phyloP scores from a whole-genome alignment of 2,888 invertebrate genomes.

The Allophyes oxyacanthae region DNA sequence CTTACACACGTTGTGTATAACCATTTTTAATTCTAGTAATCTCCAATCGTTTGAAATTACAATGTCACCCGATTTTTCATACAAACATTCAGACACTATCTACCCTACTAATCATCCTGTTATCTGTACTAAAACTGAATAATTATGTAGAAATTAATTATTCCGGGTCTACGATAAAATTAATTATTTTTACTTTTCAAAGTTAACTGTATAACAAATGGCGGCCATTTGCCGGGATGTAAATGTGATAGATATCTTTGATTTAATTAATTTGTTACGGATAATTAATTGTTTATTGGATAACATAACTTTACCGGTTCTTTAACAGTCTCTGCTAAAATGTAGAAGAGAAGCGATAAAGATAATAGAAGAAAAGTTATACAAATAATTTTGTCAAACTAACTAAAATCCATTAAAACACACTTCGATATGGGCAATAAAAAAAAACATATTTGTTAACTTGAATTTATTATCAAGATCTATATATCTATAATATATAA shows the following conservation, averaged over 20 bases:
- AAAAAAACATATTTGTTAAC: too few species aligned
- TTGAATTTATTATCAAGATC: too few species aligned
- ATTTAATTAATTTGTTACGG: conserved; percentile 49
- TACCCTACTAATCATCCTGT: conserved; percentile 25
- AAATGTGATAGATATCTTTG: conserved; percentile 51
- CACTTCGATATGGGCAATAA: too few species aligned
- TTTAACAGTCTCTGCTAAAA: too few species aligned
- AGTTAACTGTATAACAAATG: conserved; percentile 60
- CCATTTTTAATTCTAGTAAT: background rate
- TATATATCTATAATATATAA: too few species aligned
- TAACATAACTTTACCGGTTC: too few species aligned
- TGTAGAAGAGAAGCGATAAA: too few species aligned
- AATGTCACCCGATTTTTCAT: conserved; percentile 13
- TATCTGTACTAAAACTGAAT: conserved; percentile 33
- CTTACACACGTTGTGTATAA: too few species aligned
- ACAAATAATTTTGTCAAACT: too few species aligned
- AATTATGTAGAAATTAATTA: conserved; percentile 56
- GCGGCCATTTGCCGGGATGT: conserved; percentile 40
- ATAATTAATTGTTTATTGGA: too few species aligned
- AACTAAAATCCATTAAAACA: too few species aligned
- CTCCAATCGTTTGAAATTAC: background rate
- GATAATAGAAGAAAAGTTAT: too few species aligned
- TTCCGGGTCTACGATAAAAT: conserved; percentile 43
- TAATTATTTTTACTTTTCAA: conserved; percentile 28
- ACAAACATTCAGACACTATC: conserved; percentile 24